Evolutionary conservation across 2,888 invertebrate species (phyloP), one percentile per base, ranked within the genome.

Genomic region (Agrotis segetum): DNA sequence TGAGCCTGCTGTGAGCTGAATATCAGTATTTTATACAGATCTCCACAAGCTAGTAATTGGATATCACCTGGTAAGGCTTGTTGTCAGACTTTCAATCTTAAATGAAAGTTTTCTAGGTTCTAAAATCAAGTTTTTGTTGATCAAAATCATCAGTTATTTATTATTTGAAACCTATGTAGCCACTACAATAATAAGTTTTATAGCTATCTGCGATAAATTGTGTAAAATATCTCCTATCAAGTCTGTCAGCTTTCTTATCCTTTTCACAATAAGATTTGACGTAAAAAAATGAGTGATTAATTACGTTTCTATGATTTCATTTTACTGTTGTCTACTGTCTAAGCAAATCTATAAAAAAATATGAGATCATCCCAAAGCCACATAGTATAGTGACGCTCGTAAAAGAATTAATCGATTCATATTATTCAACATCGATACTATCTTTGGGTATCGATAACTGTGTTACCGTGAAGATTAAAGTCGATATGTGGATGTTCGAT

Each of bases 261-360:
- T 71, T 78, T 77, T 66, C 61, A 79, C 71, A 76, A 71, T 69
- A 34, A 16, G 53, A 71, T 77, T 69, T 64, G 66, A 72, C 66
- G 1, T 50, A 56, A 64, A 77, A 81, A 78, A 74, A 50, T 66
- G 70, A 81, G 69, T 85, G 84, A 85, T 85, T 85, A 85, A 85
- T 85, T 81, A 68, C 60, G 67, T 67, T 70, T 70, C 53, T 59
- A 74, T 74, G 74, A 85, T 85, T 84, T 83, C 80, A 83, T 73
- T 79, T 82, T 71, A 76, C 79, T 81, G 78, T 78, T 78, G 63
- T 71, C 60, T 74, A 71, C 74, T 72, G 79, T 79, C 79, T 74
- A 79, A 71, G 79, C 62, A 50, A 79, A 69, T 79, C 56, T 70
- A 74, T 81, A 74, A 74, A 75, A 77, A 81, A 78, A 74, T 65